Evolutionary conservation across 2,797 vertebrate genomes (phyloP).

Genomic region (Falco peregrinus): DNA sequence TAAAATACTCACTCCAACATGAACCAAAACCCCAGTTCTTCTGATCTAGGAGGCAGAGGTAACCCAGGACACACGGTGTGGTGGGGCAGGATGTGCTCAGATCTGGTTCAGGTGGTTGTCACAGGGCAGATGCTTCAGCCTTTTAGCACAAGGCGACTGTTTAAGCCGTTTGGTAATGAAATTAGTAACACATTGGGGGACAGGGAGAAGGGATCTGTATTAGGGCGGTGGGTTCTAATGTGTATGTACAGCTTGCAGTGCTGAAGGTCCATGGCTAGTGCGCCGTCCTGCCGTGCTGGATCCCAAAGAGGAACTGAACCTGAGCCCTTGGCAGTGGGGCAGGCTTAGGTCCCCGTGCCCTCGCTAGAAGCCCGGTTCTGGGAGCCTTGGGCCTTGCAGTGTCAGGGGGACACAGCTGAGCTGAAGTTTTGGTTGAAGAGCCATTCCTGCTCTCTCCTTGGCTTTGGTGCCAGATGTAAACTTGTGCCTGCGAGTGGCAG

Average conservation of each 20-base stretch:
- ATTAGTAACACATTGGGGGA: rapidly evolving
- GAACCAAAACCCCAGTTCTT: background rate
- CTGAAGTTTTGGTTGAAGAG: background rate
- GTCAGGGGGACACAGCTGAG: rapidly evolving
- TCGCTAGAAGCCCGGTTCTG: background rate
- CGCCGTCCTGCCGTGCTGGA: background rate
- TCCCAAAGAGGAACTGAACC: background rate
- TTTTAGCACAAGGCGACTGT: background rate
- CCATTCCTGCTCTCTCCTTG: background rate
- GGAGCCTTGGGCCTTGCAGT: background rate
- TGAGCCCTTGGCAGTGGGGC: background rate
- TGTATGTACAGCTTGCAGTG: background rate
- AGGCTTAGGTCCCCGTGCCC: background rate
- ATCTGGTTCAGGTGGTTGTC: too few relatives aligned
- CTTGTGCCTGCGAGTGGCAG: background rate
- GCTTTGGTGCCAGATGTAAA: rapidly evolving
- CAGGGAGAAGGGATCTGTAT: background rate
- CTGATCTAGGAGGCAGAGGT: background rate
- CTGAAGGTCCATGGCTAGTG: too few relatives aligned
- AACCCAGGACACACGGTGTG: rapidly evolving
- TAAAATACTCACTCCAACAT: background rate
- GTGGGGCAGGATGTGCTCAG: background rate
- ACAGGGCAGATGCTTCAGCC: background rate
- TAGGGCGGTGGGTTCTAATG: rapidly evolving
- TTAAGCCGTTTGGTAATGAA: background rate